These are phyloP conservation scores for Phrynocephalus guinanensis DNA, from an alignment of 2,797 vertebrate species.

Conservation along the genomic window DNA sequence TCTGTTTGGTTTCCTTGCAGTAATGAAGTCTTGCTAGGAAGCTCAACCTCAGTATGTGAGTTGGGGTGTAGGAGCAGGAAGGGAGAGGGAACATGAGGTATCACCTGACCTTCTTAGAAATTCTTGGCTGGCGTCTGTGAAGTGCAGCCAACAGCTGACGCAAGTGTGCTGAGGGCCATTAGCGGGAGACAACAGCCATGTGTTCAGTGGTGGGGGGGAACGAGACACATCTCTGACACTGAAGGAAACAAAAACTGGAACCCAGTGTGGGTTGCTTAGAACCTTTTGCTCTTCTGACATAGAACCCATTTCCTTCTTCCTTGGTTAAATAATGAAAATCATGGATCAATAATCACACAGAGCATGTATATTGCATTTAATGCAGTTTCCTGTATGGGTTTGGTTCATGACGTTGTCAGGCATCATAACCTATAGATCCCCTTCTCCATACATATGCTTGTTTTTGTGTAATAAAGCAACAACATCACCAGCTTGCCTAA, in stretches of 20 bases:
- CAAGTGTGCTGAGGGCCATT: neutral
- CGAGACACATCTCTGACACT: neutral
- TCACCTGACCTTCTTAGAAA: constrained; percentile 61
- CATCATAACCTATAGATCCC: neutral
- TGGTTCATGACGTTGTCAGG: neutral
- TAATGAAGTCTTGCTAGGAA: neutral
- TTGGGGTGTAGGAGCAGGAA: constrained; percentile 24
- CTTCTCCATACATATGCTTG: no score
- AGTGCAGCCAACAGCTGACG: constrained; percentile 63
- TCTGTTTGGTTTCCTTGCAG: rapidly evolving
- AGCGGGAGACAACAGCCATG: neutral
- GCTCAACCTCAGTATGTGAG: neutral
- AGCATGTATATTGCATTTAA: neutral
- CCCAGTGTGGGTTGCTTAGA: neutral
- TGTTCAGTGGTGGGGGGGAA: neutral
- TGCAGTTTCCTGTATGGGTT: neutral
- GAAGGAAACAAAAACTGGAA: neutral
- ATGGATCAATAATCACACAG: neutral
- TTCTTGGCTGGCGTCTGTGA: constrained; percentile 54
- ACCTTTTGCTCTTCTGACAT: neutral
- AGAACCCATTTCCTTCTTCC: neutral
- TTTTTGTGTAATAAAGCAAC: neutral
- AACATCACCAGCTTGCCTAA: neutral
- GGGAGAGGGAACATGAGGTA: neutral
- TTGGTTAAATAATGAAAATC: neutral